phyloP scores from a whole-genome alignment of 2,888 invertebrate genomes.

The Platynereis dumerilii region DNA sequence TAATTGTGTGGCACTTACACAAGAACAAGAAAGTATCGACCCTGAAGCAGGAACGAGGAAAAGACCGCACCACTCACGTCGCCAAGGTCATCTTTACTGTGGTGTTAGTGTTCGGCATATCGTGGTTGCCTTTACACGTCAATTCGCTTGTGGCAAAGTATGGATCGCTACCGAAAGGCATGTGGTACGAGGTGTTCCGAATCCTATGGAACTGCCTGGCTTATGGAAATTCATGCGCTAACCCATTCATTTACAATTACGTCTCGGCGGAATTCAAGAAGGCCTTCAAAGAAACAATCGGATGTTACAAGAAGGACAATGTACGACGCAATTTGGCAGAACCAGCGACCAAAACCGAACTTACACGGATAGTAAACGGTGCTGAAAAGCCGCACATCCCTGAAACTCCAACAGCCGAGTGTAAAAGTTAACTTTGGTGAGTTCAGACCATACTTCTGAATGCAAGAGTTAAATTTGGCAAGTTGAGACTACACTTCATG shows the following conservation, averaged over 20 bases:
- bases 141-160: constrained; percentile 31
- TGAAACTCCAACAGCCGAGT: too few relatives aligned
- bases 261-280: constrained; percentile 30
- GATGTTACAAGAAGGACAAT: constrained; percentile 2
- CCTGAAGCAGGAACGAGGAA: constrained; percentile 13
- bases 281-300: constrained; percentile 24
- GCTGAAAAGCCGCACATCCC: too few relatives aligned
- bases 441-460: too few relatives aligned
- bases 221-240: constrained; percentile 34
- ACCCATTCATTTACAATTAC: constrained; percentile 35
- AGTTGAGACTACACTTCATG: too few relatives aligned
- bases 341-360: too few relatives aligned
- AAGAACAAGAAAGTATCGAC: constrained; percentile 10
- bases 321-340: too few relatives aligned
- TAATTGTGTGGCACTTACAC: constrained; percentile 29
- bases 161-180: constrained; percentile 18
- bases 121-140: constrained; percentile 35
- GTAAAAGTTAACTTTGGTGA: too few relatives aligned
- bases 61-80: constrained; percentile 27
- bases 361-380: too few relatives aligned
- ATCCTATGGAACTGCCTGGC: constrained; percentile 32
- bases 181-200: constrained; percentile 25
- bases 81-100: constrained; percentile 31
- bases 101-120: constrained; percentile 31
- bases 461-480: too few relatives aligned